Evolutionary conservation across 2,888 invertebrate species (phyloP), one percentile per base, ranked within the genome.

Genomic region (Auanema sp.): DNA sequence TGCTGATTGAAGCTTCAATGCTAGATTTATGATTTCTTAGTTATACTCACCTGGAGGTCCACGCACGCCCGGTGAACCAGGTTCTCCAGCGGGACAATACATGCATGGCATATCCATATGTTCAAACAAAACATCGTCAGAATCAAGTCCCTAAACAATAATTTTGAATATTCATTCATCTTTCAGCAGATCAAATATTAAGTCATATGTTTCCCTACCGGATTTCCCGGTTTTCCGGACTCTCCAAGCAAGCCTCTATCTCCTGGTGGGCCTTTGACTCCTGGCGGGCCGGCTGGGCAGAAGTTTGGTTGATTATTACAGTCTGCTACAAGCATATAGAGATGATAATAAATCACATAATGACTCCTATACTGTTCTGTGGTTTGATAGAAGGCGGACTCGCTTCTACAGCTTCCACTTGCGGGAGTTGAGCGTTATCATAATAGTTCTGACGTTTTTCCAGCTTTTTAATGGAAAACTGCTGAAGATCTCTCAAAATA

Each of bases 61-160:
- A 1, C 61, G 49, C 5, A 63, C 16, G 18, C 73, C 73, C 1
- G 71, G 67, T 16, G 66, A 58, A 1, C 73, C 73, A 64, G 64
- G 65, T 43, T 69, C 68, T 25, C 73, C 73, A 16, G 69, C 65
- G 4, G 73, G 73, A 42, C 73, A 73, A 24, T 69, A 68, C 40
- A 63, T 64, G 52, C 73, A 73, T 8, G 67, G 67, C 0, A 63
- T 59, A 41, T 70, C 70, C 12, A 58, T 41, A 18, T 68, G 55
- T 60, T 68, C 65, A 0, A 64, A 61, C 44, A 62, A 60, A 11
- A 70, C 55, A 24, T 70, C 68, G 18, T 25, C 51, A 0, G 67
- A 33, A n/a, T 49, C 52, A 5, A 24, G 18, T 2, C 70, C 70
- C 54, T 58, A 23, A n/a, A 58, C 3, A 2, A 16, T 8, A n/a